phyloP scores from a whole-genome alignment of 2,797 vertebrate genomes.

The Oreonectes daqikongensis region DNA sequence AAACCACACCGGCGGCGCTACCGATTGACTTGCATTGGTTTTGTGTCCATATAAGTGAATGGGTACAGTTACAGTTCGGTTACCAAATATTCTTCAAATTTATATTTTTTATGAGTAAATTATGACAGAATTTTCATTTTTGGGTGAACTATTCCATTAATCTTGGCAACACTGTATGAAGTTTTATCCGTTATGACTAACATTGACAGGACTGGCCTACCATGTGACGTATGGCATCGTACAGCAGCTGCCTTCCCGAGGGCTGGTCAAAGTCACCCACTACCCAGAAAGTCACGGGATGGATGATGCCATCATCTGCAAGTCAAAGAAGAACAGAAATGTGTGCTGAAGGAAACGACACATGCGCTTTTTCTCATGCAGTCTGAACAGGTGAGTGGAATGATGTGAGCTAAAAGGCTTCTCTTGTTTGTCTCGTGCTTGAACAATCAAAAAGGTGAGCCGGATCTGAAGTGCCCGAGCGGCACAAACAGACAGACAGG shows the following conservation, averaged over 20 bases:
- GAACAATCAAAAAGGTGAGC: slow-evolving; percentile 42
- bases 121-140: too few relatives aligned
- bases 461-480: slow-evolving; percentile 6
- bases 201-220: slow-evolving; percentile 64
- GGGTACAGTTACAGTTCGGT: too few relatives aligned
- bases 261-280: slow-evolving; percentile 94
- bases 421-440: neutral
- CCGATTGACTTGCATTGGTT: too few relatives aligned
- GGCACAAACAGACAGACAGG: slow-evolving; percentile 39
- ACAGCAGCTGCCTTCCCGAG: slow-evolving; percentile 90
- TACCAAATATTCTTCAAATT: too few relatives aligned
- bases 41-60: too few relatives aligned
- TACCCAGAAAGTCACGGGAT: slow-evolving; percentile 97
- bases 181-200: neutral
- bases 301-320: slow-evolving; percentile 90
- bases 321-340: slow-evolving; percentile 19
- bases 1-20: too few relatives aligned
- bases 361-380: slow-evolving; percentile 5
- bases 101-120: too few relatives aligned
- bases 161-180: too few relatives aligned
- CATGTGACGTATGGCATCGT: slow-evolving; percentile 96
- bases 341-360: slow-evolving; percentile 2
- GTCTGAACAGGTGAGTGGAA: slow-evolving; percentile 27
- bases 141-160: too few relatives aligned
- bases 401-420: slow-evolving; percentile 10